Base-by-base conservation (phyloP, 2,888 invertebrate species). In the Hirudinaria manillensis region DNA sequence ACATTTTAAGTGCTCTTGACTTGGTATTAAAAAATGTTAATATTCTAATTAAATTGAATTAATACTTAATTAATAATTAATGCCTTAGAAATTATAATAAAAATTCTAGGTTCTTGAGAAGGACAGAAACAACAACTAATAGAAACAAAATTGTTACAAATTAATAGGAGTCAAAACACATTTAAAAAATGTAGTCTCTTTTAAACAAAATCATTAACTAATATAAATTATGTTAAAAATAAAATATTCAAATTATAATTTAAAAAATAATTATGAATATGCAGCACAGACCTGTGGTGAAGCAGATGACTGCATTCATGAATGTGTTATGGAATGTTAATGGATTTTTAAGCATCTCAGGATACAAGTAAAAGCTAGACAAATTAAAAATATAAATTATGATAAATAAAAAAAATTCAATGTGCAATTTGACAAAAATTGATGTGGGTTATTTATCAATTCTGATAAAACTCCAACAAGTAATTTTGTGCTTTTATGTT, bases 311-410 rank as follows among this genome's bases (percentile, higher is more conserved):
- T 27, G 61, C 61, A 24, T 61, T 24, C 21, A 61, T 24, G 61
- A 27, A 61, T 24, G 24, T 61, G 19, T 61, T 61, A 27, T 61
- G 61, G 61, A 61, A 61, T 61, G 61, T 61, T 61, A 61, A 24
- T 27, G 61, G 61, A 6, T 61, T 29, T 27, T 27, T 24, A 61
- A 61, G 61, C 61, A 61, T 27, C 61, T 61, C 61, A 61, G 61
- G 61, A 61, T 61, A 61, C 24, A 61, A 1, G 29, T 61, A 61
- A 61, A 61, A 24, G 29, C 61, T 61, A 29, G 24, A 27, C 24
- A 61, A 61, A 61, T 27, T 61, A 61, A 61, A 61, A 61, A 61
- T 24, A 16, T 16, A 27, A 61, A 61, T 27, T 29, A 61, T 16
- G 61, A 61, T n/a, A 61, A 13, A 61, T 29, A 7, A 10, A 1